Evolutionary conservation across 2,888 invertebrate genomes (phyloP), one percentile per base, ranked within the genome.

Genomic region (Periphyllus acericola): DNA sequence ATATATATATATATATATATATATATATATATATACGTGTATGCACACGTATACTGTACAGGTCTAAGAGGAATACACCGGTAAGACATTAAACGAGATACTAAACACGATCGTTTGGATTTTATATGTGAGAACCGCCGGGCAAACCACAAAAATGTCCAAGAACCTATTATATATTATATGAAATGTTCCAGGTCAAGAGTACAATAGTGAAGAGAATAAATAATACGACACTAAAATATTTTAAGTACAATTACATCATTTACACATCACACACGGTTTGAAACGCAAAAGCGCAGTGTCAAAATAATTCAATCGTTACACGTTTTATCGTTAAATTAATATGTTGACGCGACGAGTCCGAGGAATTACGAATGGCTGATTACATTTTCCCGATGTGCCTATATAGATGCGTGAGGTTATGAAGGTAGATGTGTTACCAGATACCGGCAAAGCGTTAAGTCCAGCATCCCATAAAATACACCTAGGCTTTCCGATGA

Each of bases 81-180:
- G 19, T 40, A 83, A 75, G 76, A 60, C 25, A 66, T 40, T 66
- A 85, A 76, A 85, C 78, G 68, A 71, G 78, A 78, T 78, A 71
- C 71, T 52, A n/a, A 85, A 85, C 78, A 34, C 17, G 66, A 55
- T 85, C 52, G 78, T 85, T 85, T 32, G 76, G 68, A 19, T 68
- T 76, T 46, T 78, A 68, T 68, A 40, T 68, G 83, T 29, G 74
- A 78, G n/a, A 80, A 80, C 66, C 40, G 32, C 55, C 71, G 52
- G 52, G 5, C 72, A 21, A 21, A 71, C 78, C 76, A 66, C 76
- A 66, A 66, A 60, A 66, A 71, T 34, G n/a, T 55, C 34, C 14
- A 19, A 25, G 52, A n/a, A 8, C 19, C 52, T 19, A 19, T n/a
- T 40, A 40, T 68, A 21, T n/a, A 66, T 68, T 40, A 3, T 68